Evolutionary conservation across 2,888 invertebrate species (phyloP), one percentile per base, ranked within the genome.

Genomic region (Drosophila multiciliata): DNA sequence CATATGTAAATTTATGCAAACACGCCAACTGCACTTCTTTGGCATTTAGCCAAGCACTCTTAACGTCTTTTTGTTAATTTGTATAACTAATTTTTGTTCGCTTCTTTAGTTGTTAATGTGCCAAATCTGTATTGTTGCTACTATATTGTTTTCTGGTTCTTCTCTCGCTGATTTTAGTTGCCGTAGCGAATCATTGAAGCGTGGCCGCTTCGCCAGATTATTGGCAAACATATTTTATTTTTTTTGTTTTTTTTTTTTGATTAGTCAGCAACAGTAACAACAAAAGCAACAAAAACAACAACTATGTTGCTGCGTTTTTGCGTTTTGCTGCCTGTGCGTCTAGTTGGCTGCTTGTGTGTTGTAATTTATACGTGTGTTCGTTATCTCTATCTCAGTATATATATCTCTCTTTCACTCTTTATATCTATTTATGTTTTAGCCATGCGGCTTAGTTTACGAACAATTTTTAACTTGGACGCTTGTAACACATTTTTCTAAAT

Each of bases 151-250:
- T 33, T 29, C 0, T 58, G 38, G 35, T 40, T 83, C 66, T 70
- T 70, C 74, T 63, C 64, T 75, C 35, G 36, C 36, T 59, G 53
- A 12, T 45, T 33, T 63, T 33, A 48, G 52, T 45, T 64, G 69
- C 75, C 74, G 73, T 78, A 54, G 75, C 69, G 66, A 90, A 81
- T 90, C 78, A 70, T 81, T 86, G 89, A 88, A 86, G 85, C 85
- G 89, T 88, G 61, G 63, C 83, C 55, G 81, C 87, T 75, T 66
- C 83, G 79, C 66, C 82, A 71, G 57, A 86, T 76, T 86, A 90
- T 86, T 86, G 90, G 75, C 90, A 73, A 85, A 86, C 81, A 78
- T 67, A 83, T 67, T 85, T 85, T 67, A 80, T 55, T 73, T 86
- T 67, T 87, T 69, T 85, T 87, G 69, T 85, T 66, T 75, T 85